Evolutionary conservation across 2,888 invertebrate species (phyloP).

Genomic region (Ecliptopera silaceata): DNA sequence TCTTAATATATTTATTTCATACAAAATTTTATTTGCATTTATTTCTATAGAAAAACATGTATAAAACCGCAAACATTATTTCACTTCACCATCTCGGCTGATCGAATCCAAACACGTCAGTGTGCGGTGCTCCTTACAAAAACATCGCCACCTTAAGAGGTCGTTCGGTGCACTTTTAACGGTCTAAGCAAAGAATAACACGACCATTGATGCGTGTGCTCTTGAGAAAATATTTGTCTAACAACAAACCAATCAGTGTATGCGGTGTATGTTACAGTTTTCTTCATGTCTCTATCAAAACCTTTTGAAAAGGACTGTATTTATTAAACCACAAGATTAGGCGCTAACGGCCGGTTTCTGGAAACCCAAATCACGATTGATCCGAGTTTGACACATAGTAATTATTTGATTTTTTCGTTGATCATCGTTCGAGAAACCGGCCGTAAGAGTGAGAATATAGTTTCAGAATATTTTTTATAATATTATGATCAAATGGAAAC

Average conservation of each 20-base stretch:
- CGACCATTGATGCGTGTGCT: slow-evolving; percentile 44
- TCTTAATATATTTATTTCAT: neutral
- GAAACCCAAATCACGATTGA: too few relatives aligned
- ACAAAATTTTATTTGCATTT: neutral
- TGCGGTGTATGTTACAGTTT: slow-evolving; percentile 9
- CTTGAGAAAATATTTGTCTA: slow-evolving; percentile 42
- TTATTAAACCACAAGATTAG: too few relatives aligned
- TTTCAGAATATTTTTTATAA: too few relatives aligned
- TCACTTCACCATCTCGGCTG: slow-evolving; percentile 38
- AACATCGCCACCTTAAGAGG: slow-evolving; percentile 51
- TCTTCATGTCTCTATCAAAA: too few relatives aligned
- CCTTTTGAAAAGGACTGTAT: too few relatives aligned
- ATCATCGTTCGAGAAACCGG: too few relatives aligned
- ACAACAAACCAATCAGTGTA: slow-evolving; percentile 31
- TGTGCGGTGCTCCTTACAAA: slow-evolving; percentile 55
- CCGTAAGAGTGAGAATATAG: too few relatives aligned
- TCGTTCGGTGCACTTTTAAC: slow-evolving; percentile 47
- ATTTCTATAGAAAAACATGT: neutral
- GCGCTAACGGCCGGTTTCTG: too few relatives aligned
- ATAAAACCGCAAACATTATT: slow-evolving; percentile 8
- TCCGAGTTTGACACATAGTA: too few relatives aligned
- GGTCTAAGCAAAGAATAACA: slow-evolving; percentile 55
- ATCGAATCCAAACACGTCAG: slow-evolving; percentile 63
- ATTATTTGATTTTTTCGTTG: too few relatives aligned
- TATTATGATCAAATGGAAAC: too few relatives aligned